Base-by-base conservation (phyloP, 2,797 vertebrate species). In the Bradypodion ventrale region DNA sequence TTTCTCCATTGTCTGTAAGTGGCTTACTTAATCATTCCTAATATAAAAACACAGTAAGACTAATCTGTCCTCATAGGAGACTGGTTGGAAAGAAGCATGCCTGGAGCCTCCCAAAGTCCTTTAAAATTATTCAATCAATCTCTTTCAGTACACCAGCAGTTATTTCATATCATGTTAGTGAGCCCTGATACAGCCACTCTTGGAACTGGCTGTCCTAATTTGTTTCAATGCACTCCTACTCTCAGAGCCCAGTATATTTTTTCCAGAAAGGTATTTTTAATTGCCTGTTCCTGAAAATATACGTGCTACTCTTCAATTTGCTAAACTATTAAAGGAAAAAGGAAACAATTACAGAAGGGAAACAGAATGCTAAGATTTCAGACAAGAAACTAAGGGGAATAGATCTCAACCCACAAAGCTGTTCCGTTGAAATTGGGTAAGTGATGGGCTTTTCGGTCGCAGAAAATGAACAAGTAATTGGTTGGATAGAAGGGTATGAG, bases 121-220 rank as follows among this genome's bases (percentile, higher is more conserved):
- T 75, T 75, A 35, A 75, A 75, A 75, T 75, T 52, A 62, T 44
- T 44, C 19, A 63, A 78, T 63, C 44, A 78, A 42, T 78, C 60
- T 78, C 74, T 78, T 63, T 16, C 29, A 42, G 8, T 27, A 32
- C 60, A 46, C n/a, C 10, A 35, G n/a, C 63, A 63, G 13, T 63
- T 78, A 25, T n/a, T 44, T 66, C 15, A 35, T 42, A 32, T 19
- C 49, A 59, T 7, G 40, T 78, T 62, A 78, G 27, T 63, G 59
- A n/a, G 7, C 35, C 65, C 8, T 59, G 66, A 7, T 42, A 46
- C 60, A 78, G 23, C 10, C 3, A 25, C 29, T 44, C 32, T 65
- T 78, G 23, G 19, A n/a, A 65, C n/a, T 32, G 7, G 40, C 16
- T 5, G 19, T 42, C n/a, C 6, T 78, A 23, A n/a, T 63, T 40